Evolutionary conservation across 2,797 vertebrate genomes (phyloP), one percentile per base, ranked within the genome.

Genomic region (Podargus strigoides): DNA sequence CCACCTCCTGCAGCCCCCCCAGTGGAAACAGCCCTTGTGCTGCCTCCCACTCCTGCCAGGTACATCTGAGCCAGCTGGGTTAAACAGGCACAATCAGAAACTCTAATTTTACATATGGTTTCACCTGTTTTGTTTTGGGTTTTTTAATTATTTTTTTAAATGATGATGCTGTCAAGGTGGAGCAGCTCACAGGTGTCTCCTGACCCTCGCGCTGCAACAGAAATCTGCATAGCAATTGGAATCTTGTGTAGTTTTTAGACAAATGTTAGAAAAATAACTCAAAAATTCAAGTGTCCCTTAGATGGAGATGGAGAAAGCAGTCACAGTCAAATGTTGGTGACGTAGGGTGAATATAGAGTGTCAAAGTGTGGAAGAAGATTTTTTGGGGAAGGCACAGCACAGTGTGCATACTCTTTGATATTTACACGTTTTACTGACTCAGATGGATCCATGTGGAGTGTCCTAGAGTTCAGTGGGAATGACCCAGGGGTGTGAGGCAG

Each of bases 41-140:
- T 85, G 49, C 76, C 78, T 77, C 46, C 79, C 1, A 1, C 26
- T 68, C 52, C 69, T 55, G 52, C 62, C 90, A 97, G 97, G 97
- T 97, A 97, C 47, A 73, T 28, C 59, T 0, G 0, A 87, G 27
- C 37, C 68, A 68, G n/a, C 62, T 72, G 39, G 3, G 2, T 47
- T 59, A 41, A 58, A 49, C 27, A 70, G 55, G 22, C 39, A n/a
- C 0, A 0, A 19, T n/a, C 7, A 21, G 42, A 60, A 78, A 47
- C 21, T 15, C 3, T 30, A 9, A n/a, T 60, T 60, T 67, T 63
- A 39, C 13, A 2, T 34, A 4, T 0, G 2, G 22, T 18, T 63
- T 78, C n/a, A 41, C 30, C 28, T 55, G 17, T 44, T 44, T 44
- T n/a, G n/a, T n/a, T n/a, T n/a, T 44, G 42, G 42, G 17, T 17